Conservation (phyloP, 2,888 invertebrate species). For the Frankliniella intonsa region DNA sequence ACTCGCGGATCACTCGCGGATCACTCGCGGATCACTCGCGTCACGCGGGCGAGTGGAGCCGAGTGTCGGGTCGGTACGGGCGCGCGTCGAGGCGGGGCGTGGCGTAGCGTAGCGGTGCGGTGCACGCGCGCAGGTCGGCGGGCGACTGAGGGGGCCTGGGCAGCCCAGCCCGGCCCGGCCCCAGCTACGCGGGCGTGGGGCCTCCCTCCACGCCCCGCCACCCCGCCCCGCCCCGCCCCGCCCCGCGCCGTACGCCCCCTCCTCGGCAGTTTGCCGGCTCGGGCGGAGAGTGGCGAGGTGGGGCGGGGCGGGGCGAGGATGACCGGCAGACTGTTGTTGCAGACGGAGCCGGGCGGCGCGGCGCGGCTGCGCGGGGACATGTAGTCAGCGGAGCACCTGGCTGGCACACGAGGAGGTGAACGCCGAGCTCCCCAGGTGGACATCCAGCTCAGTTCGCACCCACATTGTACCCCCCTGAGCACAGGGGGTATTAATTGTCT, state of each 20-base stretch:
- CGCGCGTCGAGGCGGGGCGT: background rate
- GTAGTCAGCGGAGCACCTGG: too few relatives aligned
- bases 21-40: too few relatives aligned
- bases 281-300: too few relatives aligned
- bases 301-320: background rate
- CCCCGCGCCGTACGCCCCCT: background rate
- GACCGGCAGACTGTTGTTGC: background rate
- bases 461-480: too few relatives aligned
- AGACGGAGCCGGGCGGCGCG: too few relatives aligned
- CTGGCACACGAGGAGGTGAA: too few relatives aligned
- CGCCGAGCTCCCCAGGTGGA: too few relatives aligned
- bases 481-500: too few relatives aligned
- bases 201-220: background rate
- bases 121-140: slow-evolving; percentile 6
- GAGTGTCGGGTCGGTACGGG: background rate
- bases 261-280: background rate
- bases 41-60: slow-evolving; percentile 3
- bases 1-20: too few relatives aligned
- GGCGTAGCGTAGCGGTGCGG: background rate
- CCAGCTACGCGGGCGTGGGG: background rate
- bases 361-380: too few relatives aligned
- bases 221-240: background rate
- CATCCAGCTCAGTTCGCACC: too few relatives aligned
- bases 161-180: background rate
- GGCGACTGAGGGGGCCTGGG: background rate